A percentile compares a stretch with the other conserved stretches of the same genome.
These are phyloP conservation scores for Drosophila kikkawai DNA, from an alignment of 1,140 invertebrate species.

Conservation along the genomic window DNA sequence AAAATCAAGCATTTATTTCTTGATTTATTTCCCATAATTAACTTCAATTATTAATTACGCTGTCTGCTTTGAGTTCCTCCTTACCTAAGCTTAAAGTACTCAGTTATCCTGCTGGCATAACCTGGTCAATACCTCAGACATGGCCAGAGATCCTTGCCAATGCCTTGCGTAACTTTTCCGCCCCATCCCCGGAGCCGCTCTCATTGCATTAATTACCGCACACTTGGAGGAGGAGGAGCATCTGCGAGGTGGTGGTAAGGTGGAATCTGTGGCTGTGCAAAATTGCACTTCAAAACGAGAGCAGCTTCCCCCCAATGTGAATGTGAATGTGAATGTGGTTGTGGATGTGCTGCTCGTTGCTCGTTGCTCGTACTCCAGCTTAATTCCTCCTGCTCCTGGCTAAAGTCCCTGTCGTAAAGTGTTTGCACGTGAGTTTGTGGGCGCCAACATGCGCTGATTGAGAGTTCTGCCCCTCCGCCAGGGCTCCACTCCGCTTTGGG, in stretches of 20 bases:
- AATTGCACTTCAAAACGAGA: constrained; percentile 78
- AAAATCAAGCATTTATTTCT: not conserved
- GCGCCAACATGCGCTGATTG: constrained; percentile 80
- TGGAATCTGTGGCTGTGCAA: constrained; percentile 75
- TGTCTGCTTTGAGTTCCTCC: not conserved
- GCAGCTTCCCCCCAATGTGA: constrained; percentile 9
- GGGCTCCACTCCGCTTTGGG: constrained; percentile 26
- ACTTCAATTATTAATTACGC: not conserved
- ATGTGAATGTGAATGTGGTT: constrained; percentile 9
- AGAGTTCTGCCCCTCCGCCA: constrained; percentile 56
- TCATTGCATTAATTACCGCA: constrained; percentile 78
- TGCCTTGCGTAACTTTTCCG: constrained; percentile 27
- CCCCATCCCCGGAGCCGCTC: constrained; percentile 10
- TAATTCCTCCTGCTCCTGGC: constrained; percentile 17
- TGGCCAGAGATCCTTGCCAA: constrained; percentile 6
- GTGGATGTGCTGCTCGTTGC: constrained; percentile 14
- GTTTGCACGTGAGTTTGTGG: constrained; percentile 80
- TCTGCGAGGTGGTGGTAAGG: constrained; percentile 13
- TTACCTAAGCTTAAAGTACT: constrained; percentile 15
- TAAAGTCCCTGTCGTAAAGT: constrained; percentile 65
- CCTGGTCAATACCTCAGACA: constrained; percentile 37
- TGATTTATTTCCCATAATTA: not conserved
- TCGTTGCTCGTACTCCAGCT: constrained; percentile 14
- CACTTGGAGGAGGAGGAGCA: constrained; percentile 58
- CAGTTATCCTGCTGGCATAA: not conserved